Evolutionary conservation across 2,888 invertebrate genomes (phyloP), one percentile per base, ranked within the genome.

Genomic region (Villa cingulata): DNA sequence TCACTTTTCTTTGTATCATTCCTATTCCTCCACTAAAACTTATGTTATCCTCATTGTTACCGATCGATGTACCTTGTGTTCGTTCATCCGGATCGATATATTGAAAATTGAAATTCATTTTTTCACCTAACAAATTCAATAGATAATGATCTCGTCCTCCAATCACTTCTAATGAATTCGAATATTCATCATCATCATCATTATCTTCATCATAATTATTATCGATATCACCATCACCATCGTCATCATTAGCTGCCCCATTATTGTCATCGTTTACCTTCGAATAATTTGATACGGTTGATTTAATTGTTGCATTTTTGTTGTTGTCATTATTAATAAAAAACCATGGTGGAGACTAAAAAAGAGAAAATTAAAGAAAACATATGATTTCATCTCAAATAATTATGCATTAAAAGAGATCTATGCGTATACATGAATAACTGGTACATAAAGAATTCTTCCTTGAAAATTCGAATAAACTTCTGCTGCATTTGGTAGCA

Each of bases 101-200:
- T 48, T 72, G 68, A 58, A 77, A 82, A 74, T 74, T 76, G 60
- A 85, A 85, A 63, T 85, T 83, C 45, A 85, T 72, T 59, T 80
- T 80, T 46, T 73, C 64, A 0, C 83, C 74, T 48, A 85, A 62
- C 1, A 84, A 59, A 14, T 72, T 67, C 1, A 85, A 66, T 9
- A 85, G 70, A 56, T 81, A 78, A 65, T 84, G 79, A 62, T 85
- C 85, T 46, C 85, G 69, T 2, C 85, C 85, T 1, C 83, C 83
- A 1, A 77, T 73, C 2, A 83, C 82, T 36, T 34, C 18, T 6
- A 39, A 20, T 5, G 2, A 14, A 18, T 39, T 7, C 15, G 15
- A 15, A 18, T 61, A 53, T 6, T 44, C 43, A 29, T 41, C 18
- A 43, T 56, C 57, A 39, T 43, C 12, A 34, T 32, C 18, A 18